A percentile compares a stretch with the other conserved stretches of the same genome.
Conservation (phyloP, 2,797 vertebrate genomes). For the Pitangus sulphuratus region DNA sequence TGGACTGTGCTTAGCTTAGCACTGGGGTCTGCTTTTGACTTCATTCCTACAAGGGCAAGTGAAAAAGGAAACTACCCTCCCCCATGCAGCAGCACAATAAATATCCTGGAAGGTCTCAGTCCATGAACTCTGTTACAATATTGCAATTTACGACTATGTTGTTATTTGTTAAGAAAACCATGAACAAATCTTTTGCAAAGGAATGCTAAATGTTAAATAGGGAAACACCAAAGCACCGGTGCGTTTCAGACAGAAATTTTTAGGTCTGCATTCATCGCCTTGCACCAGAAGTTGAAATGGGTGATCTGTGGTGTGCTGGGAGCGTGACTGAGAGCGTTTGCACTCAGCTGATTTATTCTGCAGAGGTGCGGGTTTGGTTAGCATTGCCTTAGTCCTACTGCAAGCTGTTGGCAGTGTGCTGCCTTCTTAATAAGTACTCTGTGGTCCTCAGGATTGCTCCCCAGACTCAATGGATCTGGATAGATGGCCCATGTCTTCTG, state of each 20-base stretch:
- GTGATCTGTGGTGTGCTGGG: neutral
- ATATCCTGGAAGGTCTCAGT: neutral
- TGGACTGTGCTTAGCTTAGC: neutral
- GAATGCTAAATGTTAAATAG: neutral
- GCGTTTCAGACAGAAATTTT: neutral
- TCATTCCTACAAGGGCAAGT: neutral
- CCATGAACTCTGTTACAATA: constrained; percentile 7
- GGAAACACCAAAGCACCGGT: neutral
- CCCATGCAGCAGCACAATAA: neutral
- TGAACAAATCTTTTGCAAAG: neutral
- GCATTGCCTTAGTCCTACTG: fast-evolving
- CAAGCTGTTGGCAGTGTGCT: neutral
- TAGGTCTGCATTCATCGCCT: neutral
- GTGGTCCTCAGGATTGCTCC: neutral
- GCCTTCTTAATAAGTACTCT: neutral
- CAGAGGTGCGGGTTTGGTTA: neutral
- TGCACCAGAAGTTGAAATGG: neutral
- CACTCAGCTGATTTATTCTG: neutral
- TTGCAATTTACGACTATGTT: neutral
- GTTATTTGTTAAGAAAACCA: neutral
- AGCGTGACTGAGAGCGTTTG: neutral
- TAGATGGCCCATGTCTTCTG: neutral
- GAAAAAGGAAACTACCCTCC: neutral
- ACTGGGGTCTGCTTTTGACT: neutral
- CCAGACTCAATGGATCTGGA: neutral